Conservation (phyloP, 2,797 vertebrate species). For the Cossypha caffra region DNA sequence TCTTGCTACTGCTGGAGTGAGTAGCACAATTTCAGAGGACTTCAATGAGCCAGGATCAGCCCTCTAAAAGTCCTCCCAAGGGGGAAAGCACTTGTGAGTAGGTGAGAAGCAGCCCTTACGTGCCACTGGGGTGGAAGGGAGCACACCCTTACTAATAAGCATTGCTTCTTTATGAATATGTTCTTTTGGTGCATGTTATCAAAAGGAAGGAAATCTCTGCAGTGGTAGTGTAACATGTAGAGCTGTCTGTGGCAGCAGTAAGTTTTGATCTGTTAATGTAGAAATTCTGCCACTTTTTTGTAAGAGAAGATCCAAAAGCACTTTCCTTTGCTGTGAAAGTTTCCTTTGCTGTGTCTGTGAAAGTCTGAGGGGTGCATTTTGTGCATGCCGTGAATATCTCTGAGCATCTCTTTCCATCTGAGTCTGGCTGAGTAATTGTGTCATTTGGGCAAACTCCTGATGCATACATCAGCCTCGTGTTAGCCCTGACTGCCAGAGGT, state of each 20-base stretch:
- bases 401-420: neutral
- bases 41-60: neutral
- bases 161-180: accelerated
- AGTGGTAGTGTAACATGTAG: accelerated
- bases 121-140: neutral
- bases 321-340: neutral
- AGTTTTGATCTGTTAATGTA: neutral
- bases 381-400: neutral
- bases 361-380: neutral
- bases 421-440: neutral
- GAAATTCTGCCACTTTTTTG: neutral
- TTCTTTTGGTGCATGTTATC: neutral
- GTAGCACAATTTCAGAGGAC: neutral
- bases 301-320: neutral
- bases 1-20: neutral
- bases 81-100: neutral
- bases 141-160: neutral
- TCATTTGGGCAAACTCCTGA: neutral
- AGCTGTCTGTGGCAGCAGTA: neutral
- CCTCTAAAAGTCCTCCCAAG: neutral
- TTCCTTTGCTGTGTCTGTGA: neutral
- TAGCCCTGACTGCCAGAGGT: neutral
- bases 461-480: accelerated
- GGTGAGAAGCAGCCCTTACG: neutral
- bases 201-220: neutral